Conservation (phyloP, 2,888 invertebrate species). For the Cheilosia soror region DNA sequence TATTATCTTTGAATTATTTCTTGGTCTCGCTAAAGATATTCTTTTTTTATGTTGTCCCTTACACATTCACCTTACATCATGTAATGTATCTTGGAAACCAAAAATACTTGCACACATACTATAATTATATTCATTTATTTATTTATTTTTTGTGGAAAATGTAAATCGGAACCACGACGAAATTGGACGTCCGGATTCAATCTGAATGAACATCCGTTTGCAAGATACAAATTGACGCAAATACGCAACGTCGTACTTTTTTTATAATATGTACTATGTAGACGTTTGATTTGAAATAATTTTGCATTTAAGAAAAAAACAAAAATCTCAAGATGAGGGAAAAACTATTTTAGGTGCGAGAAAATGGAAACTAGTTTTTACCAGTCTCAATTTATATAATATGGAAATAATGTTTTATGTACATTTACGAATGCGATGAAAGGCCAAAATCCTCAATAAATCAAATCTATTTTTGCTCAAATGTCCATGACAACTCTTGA, state of each 20-base stretch:
- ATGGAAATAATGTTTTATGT: no score
- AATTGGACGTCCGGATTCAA: background rate
- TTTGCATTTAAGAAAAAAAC: background rate
- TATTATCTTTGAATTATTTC: background rate
- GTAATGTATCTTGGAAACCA: background rate
- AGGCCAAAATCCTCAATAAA: no score
- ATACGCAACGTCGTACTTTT: background rate
- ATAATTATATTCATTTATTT: background rate
- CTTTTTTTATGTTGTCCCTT: background rate
- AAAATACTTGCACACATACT: background rate
- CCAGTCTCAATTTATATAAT: no score
- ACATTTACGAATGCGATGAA: no score
- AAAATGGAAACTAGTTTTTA: no score
- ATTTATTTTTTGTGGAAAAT: background rate
- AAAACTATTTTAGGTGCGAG: no score
- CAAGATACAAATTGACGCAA: slow-evolving; percentile 1
- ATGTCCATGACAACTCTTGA: no score
- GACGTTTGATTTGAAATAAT: background rate
- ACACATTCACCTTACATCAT: background rate
- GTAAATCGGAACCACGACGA: background rate
- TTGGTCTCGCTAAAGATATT: background rate
- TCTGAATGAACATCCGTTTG: slow-evolving; percentile 1
- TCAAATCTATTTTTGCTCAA: no score
- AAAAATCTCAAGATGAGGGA: no score
- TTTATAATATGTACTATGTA: background rate